Evolutionary conservation across 2,888 invertebrate species (phyloP), one percentile per base, ranked within the genome.

Genomic region (Nomada lathburiana): DNA sequence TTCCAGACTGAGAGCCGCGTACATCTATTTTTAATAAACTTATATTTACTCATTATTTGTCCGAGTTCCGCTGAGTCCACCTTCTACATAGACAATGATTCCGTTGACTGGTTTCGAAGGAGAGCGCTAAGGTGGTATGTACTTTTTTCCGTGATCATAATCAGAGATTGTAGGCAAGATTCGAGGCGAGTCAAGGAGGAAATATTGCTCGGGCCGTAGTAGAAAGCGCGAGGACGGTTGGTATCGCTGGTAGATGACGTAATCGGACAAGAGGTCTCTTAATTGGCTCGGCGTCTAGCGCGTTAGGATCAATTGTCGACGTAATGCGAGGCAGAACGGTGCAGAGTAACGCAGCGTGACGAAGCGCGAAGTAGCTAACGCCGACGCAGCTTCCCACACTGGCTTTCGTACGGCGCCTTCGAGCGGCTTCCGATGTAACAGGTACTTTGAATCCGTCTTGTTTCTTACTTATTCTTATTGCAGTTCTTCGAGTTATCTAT

Each of bases 201-300:
- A 76, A 80, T 53, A 60, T 76, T 69, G 64, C 52, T 52, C 44
- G 11, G 79, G 26, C 50, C 62, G 29, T 13, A 23, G 52, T 77
- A 76, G 80, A 71, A 78, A 80, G 80, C 76, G 63, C 71, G 71
- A 71, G 64, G 75, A 71, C 71, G 76, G 62, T 20, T 71, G 26
- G 70, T 77, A 80, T 80, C 79, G 79, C 50, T 55, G 69, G 73
- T 62, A n/a, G 81, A 67, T 87, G 87, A 81, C 86, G 86, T 84
- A 81, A 84, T 83, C 81, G 79, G 76, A 76, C 79, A 85, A 83
- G 86, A 88, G 86, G 82, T 83, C 83, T 88, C 89, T 89, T 90
- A 90, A 90, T 90, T 90, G 90, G 89, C 87, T 83, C 88, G 90
- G 90, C 89, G 90, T 90, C 90, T 89, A 89, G 87, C 90, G 89